These are phyloP conservation scores for Mirounga angustirostris DNA, from an alignment of 2,113 vertebrate genomes.

Conservation along the genomic window DNA sequence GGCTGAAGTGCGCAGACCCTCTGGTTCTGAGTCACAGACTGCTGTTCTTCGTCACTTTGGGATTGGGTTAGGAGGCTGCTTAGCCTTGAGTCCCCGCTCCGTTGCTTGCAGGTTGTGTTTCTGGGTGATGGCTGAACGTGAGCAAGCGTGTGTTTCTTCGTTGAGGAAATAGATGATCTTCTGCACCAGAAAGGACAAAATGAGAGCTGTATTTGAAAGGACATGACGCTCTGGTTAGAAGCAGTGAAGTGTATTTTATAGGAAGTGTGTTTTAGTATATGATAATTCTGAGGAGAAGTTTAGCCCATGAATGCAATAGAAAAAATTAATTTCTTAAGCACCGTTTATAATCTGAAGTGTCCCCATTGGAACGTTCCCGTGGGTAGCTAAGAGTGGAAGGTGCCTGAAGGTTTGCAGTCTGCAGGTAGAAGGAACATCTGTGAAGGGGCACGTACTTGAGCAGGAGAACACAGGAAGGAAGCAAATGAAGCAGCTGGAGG, in stretches of 20 bases:
- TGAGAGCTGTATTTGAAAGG: not conserved
- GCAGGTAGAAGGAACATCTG: not conserved
- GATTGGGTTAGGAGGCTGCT: not conserved
- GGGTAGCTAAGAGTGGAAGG: not conserved
- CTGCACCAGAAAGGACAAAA: rapidly evolving
- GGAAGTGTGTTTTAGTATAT: not conserved
- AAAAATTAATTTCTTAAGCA: not conserved
- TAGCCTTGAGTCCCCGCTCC: not conserved
- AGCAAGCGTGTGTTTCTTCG: rapidly evolving
- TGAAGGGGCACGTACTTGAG: not conserved
- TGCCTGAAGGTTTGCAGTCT: not conserved
- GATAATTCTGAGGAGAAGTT: not conserved
- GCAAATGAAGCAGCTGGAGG: rapidly evolving
- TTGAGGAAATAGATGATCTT: not conserved
- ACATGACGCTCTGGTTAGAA: rapidly evolving
- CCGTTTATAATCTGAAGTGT: not conserved
- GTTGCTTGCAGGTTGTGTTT: not conserved
- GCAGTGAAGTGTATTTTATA: not conserved
- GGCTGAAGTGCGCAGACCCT: not conserved
- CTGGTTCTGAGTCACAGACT: not conserved
- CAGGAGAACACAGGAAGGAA: not conserved
- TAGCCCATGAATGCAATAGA: not conserved
- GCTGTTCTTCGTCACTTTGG: not conserved
- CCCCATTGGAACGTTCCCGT: not conserved
- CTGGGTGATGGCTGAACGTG: not conserved